A percentile compares a stretch with the other conserved stretches of the same genome.
Evolutionary conservation across 2,113 vertebrate genomes (phyloP).

Genomic region (Lethenteron camtschaticum): DNA sequence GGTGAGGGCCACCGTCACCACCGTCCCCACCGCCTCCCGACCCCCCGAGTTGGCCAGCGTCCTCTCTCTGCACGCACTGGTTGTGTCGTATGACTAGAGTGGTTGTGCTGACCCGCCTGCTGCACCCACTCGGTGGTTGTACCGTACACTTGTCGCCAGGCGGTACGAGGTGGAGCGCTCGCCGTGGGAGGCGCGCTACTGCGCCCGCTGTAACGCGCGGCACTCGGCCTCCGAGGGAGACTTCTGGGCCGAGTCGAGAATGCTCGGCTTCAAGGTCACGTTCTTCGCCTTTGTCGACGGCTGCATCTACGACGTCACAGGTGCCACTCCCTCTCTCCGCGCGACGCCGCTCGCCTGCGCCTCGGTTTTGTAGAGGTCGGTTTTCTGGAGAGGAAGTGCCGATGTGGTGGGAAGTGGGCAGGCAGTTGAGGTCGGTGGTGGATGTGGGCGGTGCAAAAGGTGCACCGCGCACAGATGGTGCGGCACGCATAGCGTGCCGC

Average conservation of each 20-base stretch:
- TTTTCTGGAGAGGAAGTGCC: background rate
- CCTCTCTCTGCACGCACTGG: too few species aligned
- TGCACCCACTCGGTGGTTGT: background rate
- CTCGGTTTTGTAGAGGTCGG: background rate
- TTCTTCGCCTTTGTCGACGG: slow-evolving; percentile 78
- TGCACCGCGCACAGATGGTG: too few species aligned
- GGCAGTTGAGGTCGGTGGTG: too few species aligned
- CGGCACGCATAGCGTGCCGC: too few species aligned
- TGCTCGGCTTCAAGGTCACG: slow-evolving; percentile 73
- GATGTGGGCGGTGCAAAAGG: too few species aligned
- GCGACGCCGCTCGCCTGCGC: background rate
- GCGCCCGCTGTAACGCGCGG: slow-evolving; percentile 43
- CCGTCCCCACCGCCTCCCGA: too few species aligned
- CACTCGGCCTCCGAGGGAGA: slow-evolving; percentile 72
- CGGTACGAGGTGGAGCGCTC: slow-evolving; percentile 77
- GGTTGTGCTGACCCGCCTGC: too few species aligned
- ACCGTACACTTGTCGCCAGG: slow-evolving; percentile 20
- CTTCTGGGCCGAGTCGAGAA: slow-evolving; percentile 82
- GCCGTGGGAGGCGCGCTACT: slow-evolving; percentile 46
- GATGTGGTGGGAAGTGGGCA: too few species aligned
- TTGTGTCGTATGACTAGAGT: too few species aligned
- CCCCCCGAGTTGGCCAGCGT: too few species aligned
- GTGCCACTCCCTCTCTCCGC: slow-evolving; percentile 17
- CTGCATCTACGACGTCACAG: slow-evolving; percentile 74
- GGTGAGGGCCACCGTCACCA: slow-evolving; percentile 22